Evolutionary conservation across 2,888 invertebrate genomes (phyloP), one percentile per base, ranked within the genome.

Genomic region (Leucophenga maculata): DNA sequence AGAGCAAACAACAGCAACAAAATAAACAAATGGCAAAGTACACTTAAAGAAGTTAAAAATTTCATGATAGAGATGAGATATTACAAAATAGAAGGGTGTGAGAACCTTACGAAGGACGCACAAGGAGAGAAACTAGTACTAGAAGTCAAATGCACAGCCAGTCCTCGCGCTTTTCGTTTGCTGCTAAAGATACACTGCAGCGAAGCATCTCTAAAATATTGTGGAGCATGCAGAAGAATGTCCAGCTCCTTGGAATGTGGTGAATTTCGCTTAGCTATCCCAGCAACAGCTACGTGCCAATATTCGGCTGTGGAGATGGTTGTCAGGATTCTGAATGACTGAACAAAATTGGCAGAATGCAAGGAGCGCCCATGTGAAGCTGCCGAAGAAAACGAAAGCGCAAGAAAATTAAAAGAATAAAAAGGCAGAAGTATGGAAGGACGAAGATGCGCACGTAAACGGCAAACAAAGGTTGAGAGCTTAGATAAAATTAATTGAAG

Each of bases 21-120:
- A 22, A 57, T 57, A 26, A 57, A 26, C 57, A 57, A 57, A 57
- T 57, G 22, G 57, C 57, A 57, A 57, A 57, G 57, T 57, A 57
- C 57, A 57, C 57, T 57, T 57, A 57, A 57, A 57, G 57, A 22
- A 57, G 57, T 57, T 57, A 57, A 57, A 57, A 57, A 57, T 57
- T 57, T 57, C 57, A 57, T 57, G 57, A 57, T 57, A 57, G 18
- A 57, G 57, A 57, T 57, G 57, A 57, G 57, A 57, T 57, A 57
- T 57, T 57, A 57, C 31, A 26, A 26, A n/a, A 14, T 26, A 22
- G 13, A n/a, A 6, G 8, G 8, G 39, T 3, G 39, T 1, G 39
- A 39, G 39, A 31, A 57, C 14, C 26, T n/a, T 13, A 26, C 31
- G 22, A 57, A 22, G 31, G 57, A 57, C 11, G 22, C 26, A 20